Conservation (phyloP, 1,140 invertebrate species). For the Belonocnema kinseyi region DNA sequence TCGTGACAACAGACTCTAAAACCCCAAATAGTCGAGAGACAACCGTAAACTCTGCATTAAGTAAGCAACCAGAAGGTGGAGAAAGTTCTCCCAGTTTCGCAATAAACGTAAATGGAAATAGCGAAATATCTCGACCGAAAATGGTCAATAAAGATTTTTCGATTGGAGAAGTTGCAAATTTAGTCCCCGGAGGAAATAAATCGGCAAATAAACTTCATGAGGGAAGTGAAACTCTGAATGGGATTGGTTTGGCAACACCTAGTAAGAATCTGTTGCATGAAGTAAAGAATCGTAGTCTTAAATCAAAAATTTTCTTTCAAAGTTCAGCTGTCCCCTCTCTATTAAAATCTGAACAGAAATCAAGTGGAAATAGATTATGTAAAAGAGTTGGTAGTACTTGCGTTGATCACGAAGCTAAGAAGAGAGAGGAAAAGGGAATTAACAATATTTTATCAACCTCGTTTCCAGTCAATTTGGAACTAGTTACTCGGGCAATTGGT, state of each 20-base stretch:
- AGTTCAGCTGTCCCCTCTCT: not conserved
- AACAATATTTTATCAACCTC: not conserved
- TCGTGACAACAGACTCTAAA: not conserved
- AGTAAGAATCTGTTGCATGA: constrained; percentile 1
- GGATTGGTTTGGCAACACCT: not conserved
- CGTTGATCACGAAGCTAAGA: not conserved
- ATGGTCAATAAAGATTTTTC: constrained; percentile 8
- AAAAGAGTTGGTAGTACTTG: not conserved
- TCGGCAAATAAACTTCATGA: not conserved
- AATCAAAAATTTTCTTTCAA: not conserved
- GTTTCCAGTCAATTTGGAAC: not conserved
- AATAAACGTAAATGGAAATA: constrained; percentile 18
- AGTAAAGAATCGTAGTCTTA: not conserved
- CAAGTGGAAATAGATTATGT: not conserved
- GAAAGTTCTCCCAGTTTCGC: not conserved
- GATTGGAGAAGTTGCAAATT: not conserved
- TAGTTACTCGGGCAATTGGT: not conserved
- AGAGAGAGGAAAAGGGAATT: not conserved
- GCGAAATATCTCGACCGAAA: not conserved
- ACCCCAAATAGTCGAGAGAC: not conserved
- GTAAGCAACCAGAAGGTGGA: not conserved
- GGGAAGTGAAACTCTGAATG: not conserved
- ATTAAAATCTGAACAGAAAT: not conserved
- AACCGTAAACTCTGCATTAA: constrained; percentile 13
- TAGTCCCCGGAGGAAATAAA: not conserved